Evolutionary conservation across 35 echinoderm and acorn worm genomes (phyloP).

Genomic region (Lytechinus pictus): DNA sequence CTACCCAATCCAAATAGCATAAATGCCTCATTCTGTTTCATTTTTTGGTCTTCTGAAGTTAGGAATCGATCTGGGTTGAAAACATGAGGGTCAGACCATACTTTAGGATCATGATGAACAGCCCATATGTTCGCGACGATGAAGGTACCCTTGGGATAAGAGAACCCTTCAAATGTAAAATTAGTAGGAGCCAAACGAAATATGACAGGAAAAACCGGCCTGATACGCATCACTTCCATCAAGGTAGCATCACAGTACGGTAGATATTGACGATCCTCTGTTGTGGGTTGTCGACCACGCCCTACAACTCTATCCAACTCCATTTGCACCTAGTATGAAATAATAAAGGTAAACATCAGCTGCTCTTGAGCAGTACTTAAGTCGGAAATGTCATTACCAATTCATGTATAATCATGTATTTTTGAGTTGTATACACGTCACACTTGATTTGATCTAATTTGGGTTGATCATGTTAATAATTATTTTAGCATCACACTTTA

Average conservation of each 20-base stretch:
- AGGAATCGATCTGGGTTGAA: slow-evolving; percentile 74
- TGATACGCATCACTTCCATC: slow-evolving; percentile 50
- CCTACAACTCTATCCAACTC: slow-evolving; percentile 67
- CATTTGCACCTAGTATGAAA: slow-evolving; percentile 25
- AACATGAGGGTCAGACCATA: slow-evolving; percentile 56
- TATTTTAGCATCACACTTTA: too few relatives aligned
- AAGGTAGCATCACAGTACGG: slow-evolving; percentile 47
- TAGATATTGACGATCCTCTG: slow-evolving; percentile 44
- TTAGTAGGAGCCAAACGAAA: slow-evolving; percentile 46
- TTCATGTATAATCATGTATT: too few relatives aligned
- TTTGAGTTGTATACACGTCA: too few relatives aligned
- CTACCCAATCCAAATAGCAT: slow-evolving; percentile 64
- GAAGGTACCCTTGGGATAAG: slow-evolving; percentile 74
- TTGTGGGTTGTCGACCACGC: slow-evolving; percentile 51
- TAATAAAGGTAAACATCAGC: too few relatives aligned
- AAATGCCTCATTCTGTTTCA: slow-evolving; percentile 49
- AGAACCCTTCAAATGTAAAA: slow-evolving; percentile 46
- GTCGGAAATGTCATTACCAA: too few relatives aligned
- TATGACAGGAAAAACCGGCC: slow-evolving; percentile 43
- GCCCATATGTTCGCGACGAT: slow-evolving; percentile 67
- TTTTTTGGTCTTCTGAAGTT: slow-evolving; percentile 37
- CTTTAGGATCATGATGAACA: slow-evolving; percentile 40
- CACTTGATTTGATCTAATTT: too few relatives aligned
- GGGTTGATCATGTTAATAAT: too few relatives aligned
- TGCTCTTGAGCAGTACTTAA: too few relatives aligned